These are phyloP conservation scores for Miltochrista miniata DNA, from an alignment of 2,888 invertebrate genomes.

Conservation along the genomic window DNA sequence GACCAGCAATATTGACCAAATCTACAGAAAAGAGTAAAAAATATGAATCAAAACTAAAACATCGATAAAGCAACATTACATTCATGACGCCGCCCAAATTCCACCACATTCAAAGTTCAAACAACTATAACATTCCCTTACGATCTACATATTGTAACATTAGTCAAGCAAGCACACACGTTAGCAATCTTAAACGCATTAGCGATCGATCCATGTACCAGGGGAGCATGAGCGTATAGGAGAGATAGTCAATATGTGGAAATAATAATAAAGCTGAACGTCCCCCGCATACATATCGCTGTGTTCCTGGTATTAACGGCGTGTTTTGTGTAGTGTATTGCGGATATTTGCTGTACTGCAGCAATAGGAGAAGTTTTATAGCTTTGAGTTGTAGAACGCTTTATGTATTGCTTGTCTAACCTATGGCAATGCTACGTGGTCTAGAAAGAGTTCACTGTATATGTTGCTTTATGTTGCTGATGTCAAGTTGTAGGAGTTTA, in stretches of 20 bases:
- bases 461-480: neutral
- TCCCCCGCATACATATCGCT: constrained; percentile 71
- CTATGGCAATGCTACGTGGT: constrained; percentile 1
- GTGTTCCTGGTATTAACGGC: constrained; percentile 8
- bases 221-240: constrained; percentile 5
- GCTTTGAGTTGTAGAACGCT: neutral
- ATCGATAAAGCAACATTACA: neutral
- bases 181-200: constrained; percentile 36
- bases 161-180: constrained; percentile 12
- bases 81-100: constrained; percentile 7
- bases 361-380: neutral
- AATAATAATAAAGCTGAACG: constrained; percentile 78
- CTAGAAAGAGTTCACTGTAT: neutral
- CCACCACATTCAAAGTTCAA: constrained; percentile 8
- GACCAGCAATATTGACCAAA: no score
- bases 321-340: constrained; percentile 5
- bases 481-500: no score
- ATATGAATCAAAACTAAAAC: neutral
- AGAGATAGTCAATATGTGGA: constrained; percentile 78
- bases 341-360: constrained; percentile 7
- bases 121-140: constrained; percentile 4
- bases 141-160: constrained; percentile 16
- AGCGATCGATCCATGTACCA: constrained; percentile 36
- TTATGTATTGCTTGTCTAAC: neutral
- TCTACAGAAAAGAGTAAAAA: no score